Conservation (phyloP, 92 coral and sea anemone species). For the Actinernus sp. region DNA sequence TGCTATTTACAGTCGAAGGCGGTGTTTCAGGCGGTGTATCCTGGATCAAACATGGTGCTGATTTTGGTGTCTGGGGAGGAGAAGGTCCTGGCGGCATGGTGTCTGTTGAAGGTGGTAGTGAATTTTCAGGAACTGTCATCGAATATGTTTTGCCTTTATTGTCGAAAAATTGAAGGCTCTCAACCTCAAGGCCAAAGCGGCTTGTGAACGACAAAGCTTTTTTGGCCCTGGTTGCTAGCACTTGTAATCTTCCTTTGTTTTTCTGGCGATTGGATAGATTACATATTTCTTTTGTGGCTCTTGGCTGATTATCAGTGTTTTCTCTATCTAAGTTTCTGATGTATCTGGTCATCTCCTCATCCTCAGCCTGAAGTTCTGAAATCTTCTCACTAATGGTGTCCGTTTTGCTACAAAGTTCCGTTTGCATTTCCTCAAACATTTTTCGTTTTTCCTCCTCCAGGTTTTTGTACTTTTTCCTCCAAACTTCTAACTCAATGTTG, state of each 20-base stretch:
- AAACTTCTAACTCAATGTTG: too few species aligned
- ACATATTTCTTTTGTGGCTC: not conserved
- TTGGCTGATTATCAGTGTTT: too few species aligned
- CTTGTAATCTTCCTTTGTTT: not conserved
- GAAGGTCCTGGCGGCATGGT: too few species aligned
- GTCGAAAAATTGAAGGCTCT: slow-evolving; percentile 33
- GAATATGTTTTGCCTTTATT: slow-evolving; percentile 28
- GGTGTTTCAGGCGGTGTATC: too few species aligned
- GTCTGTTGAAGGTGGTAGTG: too few species aligned
- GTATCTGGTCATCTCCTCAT: slow-evolving; percentile 26
- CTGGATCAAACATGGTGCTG: too few species aligned
- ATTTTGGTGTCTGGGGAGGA: too few species aligned
- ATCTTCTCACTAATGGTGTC: slow-evolving; percentile 11
- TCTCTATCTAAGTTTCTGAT: slow-evolving; percentile 18
- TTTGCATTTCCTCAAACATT: slow-evolving; percentile 30
- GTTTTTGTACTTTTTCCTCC: slow-evolving; percentile 37
- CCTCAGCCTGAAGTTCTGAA: slow-evolving; percentile 16
- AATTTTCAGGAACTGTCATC: not conserved
- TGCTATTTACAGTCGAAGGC: too few species aligned
- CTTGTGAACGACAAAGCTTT: slow-evolving; percentile 46
- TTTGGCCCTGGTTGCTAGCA: slow-evolving; percentile 38
- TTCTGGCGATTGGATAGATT: not conserved
- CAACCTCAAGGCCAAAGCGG: slow-evolving; percentile 50
- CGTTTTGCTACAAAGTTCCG: not conserved
- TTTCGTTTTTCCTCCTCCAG: slow-evolving; percentile 52